Evolutionary conservation across 2,888 invertebrate species (phyloP), one percentile per base, ranked within the genome.

Genomic region (Drosophila birchii): DNA sequence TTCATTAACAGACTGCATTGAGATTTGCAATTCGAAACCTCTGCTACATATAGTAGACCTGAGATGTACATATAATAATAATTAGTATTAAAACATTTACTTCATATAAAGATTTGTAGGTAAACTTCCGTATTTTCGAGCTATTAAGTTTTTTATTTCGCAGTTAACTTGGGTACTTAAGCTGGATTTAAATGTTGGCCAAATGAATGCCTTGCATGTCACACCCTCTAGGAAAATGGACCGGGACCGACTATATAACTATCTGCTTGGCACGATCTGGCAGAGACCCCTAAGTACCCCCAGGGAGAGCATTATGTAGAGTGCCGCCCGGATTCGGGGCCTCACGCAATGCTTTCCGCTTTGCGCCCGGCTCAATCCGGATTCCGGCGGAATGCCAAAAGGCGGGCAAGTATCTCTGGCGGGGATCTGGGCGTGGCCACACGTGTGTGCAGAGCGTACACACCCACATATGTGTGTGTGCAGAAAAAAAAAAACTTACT

Each of bases 301-400:
- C 47, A 18, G 41, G 11, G 20, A 59, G 67, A 36, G 67, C 56
- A 69, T 67, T 69, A 67, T 67, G 67, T 51, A 14, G 66, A 66
- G 66, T 32, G 23, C 20, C 66, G 14, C 20, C 66, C 44, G 51
- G 49, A 49, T 41, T 70, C 14, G n/a, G 47, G 45, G 55, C 67
- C 79, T 78, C 81, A 78, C 70, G 75, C 62, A 71, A 70, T 60
- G 53, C 45, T 66, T 7, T 66, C 55, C 79, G 43, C 70, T 68
- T 69, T 68, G 56, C 57, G 70, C 39, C 56, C 70, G 68, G 70
- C 57, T 57, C 34, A 57, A 68, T 68, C 68, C 66, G 75, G 72
- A 72, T 72, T 66, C 66, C 64, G 66, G 36, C 51, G 64, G 64
- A 64, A 36, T 41, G 11, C 23, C n/a, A n/a, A 34, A 32, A n/a